Percentiles rank a stretch among this genome's conserved stretches.
Conservation (phyloP, 2,113 vertebrate genomes). For the Physeter macrocephalus region DNA sequence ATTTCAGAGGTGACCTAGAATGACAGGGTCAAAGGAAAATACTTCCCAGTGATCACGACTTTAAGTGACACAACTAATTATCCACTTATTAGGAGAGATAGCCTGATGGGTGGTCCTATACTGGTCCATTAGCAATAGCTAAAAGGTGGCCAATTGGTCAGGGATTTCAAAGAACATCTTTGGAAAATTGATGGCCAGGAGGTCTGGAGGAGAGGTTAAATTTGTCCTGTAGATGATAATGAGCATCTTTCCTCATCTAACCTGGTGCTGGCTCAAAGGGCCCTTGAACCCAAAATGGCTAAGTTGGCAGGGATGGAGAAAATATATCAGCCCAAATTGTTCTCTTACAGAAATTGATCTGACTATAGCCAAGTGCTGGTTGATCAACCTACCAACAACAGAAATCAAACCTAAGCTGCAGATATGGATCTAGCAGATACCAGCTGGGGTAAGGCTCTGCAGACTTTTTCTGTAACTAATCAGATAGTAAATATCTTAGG, state of each 20-base stretch:
- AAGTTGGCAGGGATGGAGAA: neutral
- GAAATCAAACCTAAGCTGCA: neutral
- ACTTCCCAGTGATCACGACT: neutral
- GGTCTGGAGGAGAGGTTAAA: fast-evolving
- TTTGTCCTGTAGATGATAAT: neutral
- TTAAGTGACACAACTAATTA: neutral
- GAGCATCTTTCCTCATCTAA: neutral
- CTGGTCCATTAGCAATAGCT: neutral
- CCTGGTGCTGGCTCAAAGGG: neutral
- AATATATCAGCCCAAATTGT: neutral
- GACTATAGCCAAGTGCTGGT: neutral
- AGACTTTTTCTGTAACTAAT: neutral
- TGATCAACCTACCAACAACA: neutral
- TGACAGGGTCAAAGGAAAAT: neutral
- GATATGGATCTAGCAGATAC: neutral
- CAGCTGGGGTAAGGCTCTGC: neutral
- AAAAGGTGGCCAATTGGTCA: neutral
- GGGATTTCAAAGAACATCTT: neutral
- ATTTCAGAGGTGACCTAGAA: neutral
- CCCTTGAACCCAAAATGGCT: neutral
- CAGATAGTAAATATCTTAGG: neutral
- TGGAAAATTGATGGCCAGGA: neutral
- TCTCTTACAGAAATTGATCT: neutral
- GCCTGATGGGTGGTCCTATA: neutral
- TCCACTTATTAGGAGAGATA: neutral